Percentiles rank a stretch among this genome's conserved stretches.
phyloP scores from a whole-genome alignment of 2,113 vertebrate genomes.

The Megaceryle maxima region DNA sequence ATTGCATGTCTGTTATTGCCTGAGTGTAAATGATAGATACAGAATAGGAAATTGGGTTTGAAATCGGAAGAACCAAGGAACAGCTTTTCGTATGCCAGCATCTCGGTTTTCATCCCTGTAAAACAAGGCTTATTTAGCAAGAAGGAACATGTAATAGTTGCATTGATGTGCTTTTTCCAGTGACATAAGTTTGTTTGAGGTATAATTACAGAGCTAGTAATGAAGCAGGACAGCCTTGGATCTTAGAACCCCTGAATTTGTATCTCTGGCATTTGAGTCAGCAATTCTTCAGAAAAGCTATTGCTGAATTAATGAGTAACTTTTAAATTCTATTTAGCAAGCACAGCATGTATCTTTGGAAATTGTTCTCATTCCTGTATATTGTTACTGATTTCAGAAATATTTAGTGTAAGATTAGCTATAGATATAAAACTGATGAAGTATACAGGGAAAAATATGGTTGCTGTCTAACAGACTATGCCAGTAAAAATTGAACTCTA shows the following conservation, averaged over 20 bases:
- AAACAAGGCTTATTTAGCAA: not conserved
- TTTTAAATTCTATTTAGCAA: not conserved
- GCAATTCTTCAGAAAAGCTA: not conserved
- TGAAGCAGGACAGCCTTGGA: not conserved
- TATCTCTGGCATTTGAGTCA: not conserved
- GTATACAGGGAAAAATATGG: not conserved
- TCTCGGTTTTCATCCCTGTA: not conserved
- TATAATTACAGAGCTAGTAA: not conserved
- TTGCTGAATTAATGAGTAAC: not conserved
- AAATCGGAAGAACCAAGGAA: not conserved
- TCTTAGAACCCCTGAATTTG: not conserved
- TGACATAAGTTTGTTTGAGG: not conserved
- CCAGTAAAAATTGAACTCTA: not conserved
- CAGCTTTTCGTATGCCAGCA: not conserved
- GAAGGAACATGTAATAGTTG: not conserved
- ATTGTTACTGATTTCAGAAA: not conserved
- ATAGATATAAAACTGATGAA: not conserved
- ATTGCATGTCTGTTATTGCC: not conserved
- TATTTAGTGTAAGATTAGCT: not conserved
- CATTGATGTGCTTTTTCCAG: not conserved
- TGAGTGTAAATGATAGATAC: not conserved
- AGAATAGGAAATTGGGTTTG: not conserved
- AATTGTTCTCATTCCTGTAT: not conserved
- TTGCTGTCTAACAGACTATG: not conserved
- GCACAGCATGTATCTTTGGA: not conserved